Base-by-base conservation (phyloP, 2,888 invertebrate species). In the Notodonta dromedarius region DNA sequence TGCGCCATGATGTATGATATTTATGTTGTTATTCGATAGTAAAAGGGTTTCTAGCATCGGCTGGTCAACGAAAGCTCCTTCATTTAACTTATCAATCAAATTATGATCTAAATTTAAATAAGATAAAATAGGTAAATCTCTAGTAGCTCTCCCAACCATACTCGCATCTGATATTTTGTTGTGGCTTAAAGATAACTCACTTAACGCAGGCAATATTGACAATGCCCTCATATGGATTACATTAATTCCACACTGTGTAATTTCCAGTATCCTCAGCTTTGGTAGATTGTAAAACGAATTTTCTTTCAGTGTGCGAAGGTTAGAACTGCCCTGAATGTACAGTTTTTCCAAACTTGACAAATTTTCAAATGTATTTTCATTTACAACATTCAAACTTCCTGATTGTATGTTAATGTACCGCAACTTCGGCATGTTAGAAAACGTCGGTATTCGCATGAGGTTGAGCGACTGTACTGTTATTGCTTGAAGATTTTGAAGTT, bases 191-290 rank as follows among this genome's bases (percentile, higher is more conserved):
- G 96, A 95, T 13, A 98, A 84, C 74, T 96, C 96, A 56, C 94
- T 94, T 63, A 98, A 83, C 57, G 94, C 94, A n/a, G 97, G 96
- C 57, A 98, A 87, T 61, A 96, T 91, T 51, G 96, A 94, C 56
- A 98, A 86, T 0, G 97, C 95, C 71, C 97, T 94, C 71, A 97
- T 95, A 82, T 98, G 97, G 61, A 98, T 94, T 94, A 96, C 95
- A 63, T 95, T 95, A 39, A 98, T 93, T 0, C 96, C 97, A 77
- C 97, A 97, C 67, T 95, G 94, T 7, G 96, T 96, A 59, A 98
- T 95, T 85, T 98, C 97, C 11, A 97, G 89, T 74, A 95, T 91
- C 66, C 94, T 94, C 59, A 98, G 88, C 55, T 96, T 95, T 24
- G 95, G 95, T 48, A 97, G 87, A 75, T 95, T 95, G 63, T 96